Base-by-base conservation (phyloP, 2,797 vertebrate genomes). In the Capromys pilorides region DNA sequence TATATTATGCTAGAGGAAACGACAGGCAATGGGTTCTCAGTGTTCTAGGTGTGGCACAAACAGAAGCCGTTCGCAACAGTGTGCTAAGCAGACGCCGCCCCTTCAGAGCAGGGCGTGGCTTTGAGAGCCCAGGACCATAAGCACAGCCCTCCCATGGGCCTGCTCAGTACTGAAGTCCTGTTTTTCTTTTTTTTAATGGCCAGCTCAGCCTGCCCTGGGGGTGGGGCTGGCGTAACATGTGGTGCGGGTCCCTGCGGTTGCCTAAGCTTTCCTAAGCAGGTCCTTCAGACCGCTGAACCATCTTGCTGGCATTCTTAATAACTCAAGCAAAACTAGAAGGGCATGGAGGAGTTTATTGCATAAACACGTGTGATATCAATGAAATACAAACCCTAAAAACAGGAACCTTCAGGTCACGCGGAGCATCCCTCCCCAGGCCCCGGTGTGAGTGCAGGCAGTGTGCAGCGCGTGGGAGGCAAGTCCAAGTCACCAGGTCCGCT, bases 241-340 rank as follows among this genome's bases (percentile, higher is more conserved):
- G n/a, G n/a, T n/a, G n/a, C n/a, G n/a, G n/a, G n/a, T n/a, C n/a
- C n/a, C n/a, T n/a, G n/a, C n/a, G n/a, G n/a, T n/a, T n/a, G n/a
- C n/a, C n/a, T n/a, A n/a, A n/a, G n/a, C n/a, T n/a, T n/a, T n/a
- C n/a, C n/a, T n/a, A n/a, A n/a, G n/a, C n/a, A n/a, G n/a, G n/a
- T n/a, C n/a, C n/a, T n/a, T n/a, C n/a, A n/a, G n/a, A n/a, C n/a
- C n/a, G n/a, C n/a, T n/a, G n/a, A n/a, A n/a, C n/a, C n/a, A n/a
- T n/a, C n/a, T n/a, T n/a, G n/a, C n/a, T n/a, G n/a, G n/a, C n/a
- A n/a, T n/a, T 18, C 26, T 66, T 28, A 49, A 90, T 91, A 85
- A 69, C 0, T 93, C 41, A 75, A 69, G 64, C 64, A 91, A 88
- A 94, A 95, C 88, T 75, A 93, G 92, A 86, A 31, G 33, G 62